Base-by-base conservation (phyloP, 2,888 invertebrate species). In the Drosophila merina region DNA sequence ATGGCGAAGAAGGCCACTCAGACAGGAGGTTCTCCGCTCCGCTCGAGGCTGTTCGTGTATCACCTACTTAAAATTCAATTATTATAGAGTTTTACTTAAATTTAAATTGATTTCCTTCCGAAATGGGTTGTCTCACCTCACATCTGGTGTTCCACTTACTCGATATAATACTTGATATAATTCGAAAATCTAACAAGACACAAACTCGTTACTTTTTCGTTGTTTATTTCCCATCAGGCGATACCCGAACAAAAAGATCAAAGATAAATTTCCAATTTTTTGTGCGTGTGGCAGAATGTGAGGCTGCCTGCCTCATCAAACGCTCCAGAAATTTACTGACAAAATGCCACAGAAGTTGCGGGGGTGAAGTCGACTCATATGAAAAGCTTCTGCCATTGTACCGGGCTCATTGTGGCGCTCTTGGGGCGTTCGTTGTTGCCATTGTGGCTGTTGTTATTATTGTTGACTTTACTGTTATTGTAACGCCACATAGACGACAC, bases 241-340 rank as follows among this genome's bases (percentile, higher is more conserved):
- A 30, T 64, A 75, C 66, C 49, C 63, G 70, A 72, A 85, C 82
- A 87, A 86, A 83, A 87, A 83, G 82, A 83, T 83, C 87, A 86
- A 83, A 83, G 82, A 83, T 86, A 83, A 83, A 83, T 87, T 86
- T 83, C 82, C 82, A 86, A 83, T 83, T 83, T 84, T 82, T 78
- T 38, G 25, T 31, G 72, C 68, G 10, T 10, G 48, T 44, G 30
- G 20, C 20, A 20, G 20, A 20, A 20, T 12, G 28, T 1, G 58
- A 14, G 64, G 20, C 20, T 78, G 82, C 72, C 76, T 66, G 87
- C 82, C 87, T 81, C 82, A 83, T 83, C 82, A 86, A 84, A 84
- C 71, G 75, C 70, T 73, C 47, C 66, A 71, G 67, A 79, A 66
- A 76, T 64, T 66, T 66, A 79, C 71, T 76, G 79, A 73, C 82